Conservation (phyloP, 2,797 vertebrate genomes). For the Lates japonicus region DNA sequence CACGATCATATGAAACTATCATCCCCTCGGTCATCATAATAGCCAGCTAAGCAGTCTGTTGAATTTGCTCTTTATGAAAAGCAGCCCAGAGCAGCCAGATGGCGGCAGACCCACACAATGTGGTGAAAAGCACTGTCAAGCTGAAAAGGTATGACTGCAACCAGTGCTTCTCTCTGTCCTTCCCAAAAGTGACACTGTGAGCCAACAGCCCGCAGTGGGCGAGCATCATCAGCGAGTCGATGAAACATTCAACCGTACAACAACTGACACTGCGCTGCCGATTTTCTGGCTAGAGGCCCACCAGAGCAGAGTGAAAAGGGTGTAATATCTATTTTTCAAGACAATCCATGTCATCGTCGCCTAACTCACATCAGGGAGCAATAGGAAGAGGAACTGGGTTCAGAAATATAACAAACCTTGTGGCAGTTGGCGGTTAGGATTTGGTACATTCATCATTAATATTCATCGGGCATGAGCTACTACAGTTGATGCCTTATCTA, state of each 20-base stretch:
- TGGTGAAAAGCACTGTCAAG: too few species aligned
- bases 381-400: background rate
- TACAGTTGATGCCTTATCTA: background rate
- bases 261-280: background rate
- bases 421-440: too few species aligned
- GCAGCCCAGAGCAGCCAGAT: background rate
- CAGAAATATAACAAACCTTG: background rate
- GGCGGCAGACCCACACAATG: conserved; percentile 10
- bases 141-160: background rate
- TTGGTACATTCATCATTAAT: background rate
- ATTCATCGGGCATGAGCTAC: background rate
- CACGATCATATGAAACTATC: conserved; percentile 2
- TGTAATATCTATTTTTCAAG: background rate
- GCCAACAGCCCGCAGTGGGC: background rate
- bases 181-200: conserved; percentile 16
- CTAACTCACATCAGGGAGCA: background rate
- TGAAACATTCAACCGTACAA: conserved; percentile 9
- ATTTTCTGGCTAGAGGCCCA: background rate
- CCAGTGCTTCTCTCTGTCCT: background rate
- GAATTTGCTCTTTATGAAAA: background rate
- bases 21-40: background rate
- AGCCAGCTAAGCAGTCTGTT: background rate
- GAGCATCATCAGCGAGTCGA: background rate
- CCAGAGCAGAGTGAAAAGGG: background rate
- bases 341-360: background rate